Percentiles rank a stretch among this genome's conserved stretches.
These are phyloP conservation scores for Ceratosolen solmsi DNA, from an alignment of 1,140 invertebrate species.

Conservation along the genomic window DNA sequence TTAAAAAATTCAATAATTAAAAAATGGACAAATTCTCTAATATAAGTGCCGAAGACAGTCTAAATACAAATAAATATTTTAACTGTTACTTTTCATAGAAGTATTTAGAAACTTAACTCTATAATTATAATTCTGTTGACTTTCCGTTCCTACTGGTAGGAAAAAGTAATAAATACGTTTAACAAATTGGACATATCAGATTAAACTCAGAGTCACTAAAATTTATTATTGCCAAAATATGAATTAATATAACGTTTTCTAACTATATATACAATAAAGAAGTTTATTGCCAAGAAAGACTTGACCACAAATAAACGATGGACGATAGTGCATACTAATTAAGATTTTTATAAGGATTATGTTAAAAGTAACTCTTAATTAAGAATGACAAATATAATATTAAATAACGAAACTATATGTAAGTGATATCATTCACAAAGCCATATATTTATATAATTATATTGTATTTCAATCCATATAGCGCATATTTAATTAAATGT, in stretches of 20 bases:
- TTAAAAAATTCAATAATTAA: neutral
- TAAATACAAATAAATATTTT: neutral
- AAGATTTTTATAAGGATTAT: neutral
- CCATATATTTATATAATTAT: conserved; percentile 29
- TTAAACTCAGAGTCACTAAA: neutral
- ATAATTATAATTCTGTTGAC: neutral
- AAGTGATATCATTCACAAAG: conserved; percentile 5
- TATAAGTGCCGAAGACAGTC: neutral
- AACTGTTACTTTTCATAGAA: neutral
- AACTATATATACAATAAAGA: neutral
- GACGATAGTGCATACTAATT: conserved; percentile 10
- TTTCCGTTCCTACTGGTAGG: neutral
- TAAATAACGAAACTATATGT: conserved; percentile 4
- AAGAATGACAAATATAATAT: neutral
- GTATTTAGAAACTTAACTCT: neutral
- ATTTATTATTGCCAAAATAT: neutral
- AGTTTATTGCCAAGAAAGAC: neutral
- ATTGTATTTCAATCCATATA: conserved; percentile 13
- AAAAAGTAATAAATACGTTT: neutral
- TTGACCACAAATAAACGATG: neutral
- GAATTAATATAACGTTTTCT: neutral
- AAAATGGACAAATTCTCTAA: neutral
- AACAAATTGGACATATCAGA: conserved; percentile 17
- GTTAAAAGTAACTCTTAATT: neutral
- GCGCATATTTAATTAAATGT: neutral